Base-by-base conservation (phyloP, 2,113 vertebrate species). In the Bagarius yarrelli region DNA sequence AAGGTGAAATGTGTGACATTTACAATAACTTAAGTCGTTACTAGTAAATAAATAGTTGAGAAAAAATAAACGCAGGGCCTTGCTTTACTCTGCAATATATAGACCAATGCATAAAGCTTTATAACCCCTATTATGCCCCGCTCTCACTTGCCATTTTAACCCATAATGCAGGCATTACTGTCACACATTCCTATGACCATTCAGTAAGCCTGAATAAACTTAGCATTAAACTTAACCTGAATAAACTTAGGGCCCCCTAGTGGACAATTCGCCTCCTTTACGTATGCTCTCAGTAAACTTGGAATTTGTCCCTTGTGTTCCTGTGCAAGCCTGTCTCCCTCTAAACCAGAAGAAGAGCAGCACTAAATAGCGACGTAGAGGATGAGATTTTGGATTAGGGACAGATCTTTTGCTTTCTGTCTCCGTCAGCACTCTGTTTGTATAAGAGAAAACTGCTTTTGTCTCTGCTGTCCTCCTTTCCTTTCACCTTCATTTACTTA, bases 331-430 rank as follows among this genome's bases (percentile, higher is more conserved):
- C 5, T 47, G 44, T 77, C 57, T 67, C 80, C 16, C 9, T 69
- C 32, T 30, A 56, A 23, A 64, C n/a, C 21, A 32, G 25, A 11
- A 79, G 47, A 75, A 40, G 50, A n/a, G 15, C 69, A 55, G 19
- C 12, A 23, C 3, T 67, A 67, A 6, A 66, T 12, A 66, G 55
- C 18, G 44, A 40, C 44, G 61, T 72, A n/a, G 55, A 36, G 56
- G n/a, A 69, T 63, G n/a, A 63, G n/a, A 78, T 81, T 78, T 70
- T 59, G 66, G 76, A 84, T 61, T 74, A 80, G 72, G 44, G 69
- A 67, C 73, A 76, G n/a, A 78, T 76, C 72, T 71, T 57, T 66
- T 80, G 55, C 76, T 47, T 57, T 72, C 36, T 73, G 50, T 81
- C 44, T 82, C 70, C 79, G 76, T 79, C 80, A 82, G 59, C 32